These are phyloP conservation scores for Listronotus bonariensis DNA, from an alignment of 1,140 invertebrate genomes.

Conservation along the genomic window DNA sequence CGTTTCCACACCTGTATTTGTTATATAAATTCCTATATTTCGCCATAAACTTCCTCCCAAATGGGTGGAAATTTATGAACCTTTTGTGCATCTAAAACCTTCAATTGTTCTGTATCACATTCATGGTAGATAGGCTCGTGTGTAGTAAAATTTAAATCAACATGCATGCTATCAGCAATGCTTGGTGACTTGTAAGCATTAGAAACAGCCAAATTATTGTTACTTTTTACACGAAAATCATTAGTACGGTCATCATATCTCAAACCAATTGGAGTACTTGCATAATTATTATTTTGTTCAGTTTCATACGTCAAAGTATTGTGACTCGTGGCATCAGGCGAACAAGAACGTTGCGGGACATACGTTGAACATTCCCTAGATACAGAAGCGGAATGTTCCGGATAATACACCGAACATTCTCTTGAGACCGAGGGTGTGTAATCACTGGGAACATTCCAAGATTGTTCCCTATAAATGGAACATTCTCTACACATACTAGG, in stretches of 20 bases:
- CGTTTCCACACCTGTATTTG: too few relatives aligned
- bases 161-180: not conserved
- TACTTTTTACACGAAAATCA: not conserved
- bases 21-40: conserved; percentile 39
- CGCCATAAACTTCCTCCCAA: conserved; percentile 46
- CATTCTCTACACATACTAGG: conserved; percentile 32
- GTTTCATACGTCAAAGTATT: conserved; percentile 17
- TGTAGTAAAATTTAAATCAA: not conserved
- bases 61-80: conserved; percentile 22
- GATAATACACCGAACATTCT: conserved; percentile 31
- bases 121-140: conserved; percentile 48
- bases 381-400: conserved; percentile 6
- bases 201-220: conserved; percentile 4
- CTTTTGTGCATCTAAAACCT: not conserved
- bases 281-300: conserved; percentile 34
- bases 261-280: conserved; percentile 28
- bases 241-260: too few relatives aligned
- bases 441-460: conserved; percentile 23
- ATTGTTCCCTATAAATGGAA: conserved; percentile 28
- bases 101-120: conserved; percentile 23
- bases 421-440: conserved; percentile 27
- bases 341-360: conserved; percentile 15
- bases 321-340: not conserved
- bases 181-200: not conserved
- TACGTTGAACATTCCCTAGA: not conserved